phyloP scores from a whole-genome alignment of 2,888 invertebrate genomes.

The Mesopsocus fuscifrons region DNA sequence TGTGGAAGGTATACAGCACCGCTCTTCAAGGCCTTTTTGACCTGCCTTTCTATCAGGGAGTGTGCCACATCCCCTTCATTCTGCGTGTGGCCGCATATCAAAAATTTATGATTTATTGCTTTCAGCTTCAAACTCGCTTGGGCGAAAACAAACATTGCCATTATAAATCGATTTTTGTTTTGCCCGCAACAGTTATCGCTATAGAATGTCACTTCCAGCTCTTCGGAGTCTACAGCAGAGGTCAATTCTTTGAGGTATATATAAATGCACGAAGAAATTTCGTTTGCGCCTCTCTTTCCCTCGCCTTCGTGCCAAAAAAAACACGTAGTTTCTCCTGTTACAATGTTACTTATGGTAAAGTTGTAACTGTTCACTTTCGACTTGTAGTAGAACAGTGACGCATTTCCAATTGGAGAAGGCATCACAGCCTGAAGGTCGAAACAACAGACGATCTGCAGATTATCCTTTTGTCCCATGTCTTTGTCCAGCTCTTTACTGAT shows the following conservation, averaged over 20 bases:
- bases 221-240: background rate
- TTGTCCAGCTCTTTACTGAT: conserved; percentile 6
- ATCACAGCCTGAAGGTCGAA: conserved; percentile 11
- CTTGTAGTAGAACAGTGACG: conserved; percentile 11
- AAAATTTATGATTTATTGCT: background rate
- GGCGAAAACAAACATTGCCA: background rate
- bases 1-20: background rate
- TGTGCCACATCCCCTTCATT: background rate
- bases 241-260: background rate
- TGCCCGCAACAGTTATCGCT: background rate
- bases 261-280: background rate
- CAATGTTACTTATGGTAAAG: background rate
- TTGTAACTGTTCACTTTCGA: background rate
- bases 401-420: conserved; percentile 7
- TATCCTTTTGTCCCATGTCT: conserved; percentile 3
- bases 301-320: background rate
- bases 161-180: background rate
- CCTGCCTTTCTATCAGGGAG: conserved; percentile 10
- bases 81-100: background rate
- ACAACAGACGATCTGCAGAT: background rate
- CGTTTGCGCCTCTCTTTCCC: background rate
- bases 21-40: background rate
- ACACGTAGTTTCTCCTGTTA: background rate
- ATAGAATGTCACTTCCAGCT: background rate
- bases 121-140: background rate